Conservation (phyloP, 1,140 invertebrate genomes). For the Tetragonula clypearis region DNA sequence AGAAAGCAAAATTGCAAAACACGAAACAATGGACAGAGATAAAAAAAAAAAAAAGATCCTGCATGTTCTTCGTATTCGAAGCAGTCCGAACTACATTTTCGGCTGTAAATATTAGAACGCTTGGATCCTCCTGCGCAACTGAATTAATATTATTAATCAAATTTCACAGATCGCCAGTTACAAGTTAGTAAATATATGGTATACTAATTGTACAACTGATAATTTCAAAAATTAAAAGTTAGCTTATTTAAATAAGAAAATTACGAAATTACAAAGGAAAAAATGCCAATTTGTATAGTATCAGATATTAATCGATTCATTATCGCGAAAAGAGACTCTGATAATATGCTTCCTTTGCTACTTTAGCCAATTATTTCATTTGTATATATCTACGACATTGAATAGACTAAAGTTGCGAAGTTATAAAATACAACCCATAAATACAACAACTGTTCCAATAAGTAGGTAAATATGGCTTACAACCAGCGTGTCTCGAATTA, state of each 20-base stretch:
- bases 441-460: background rate
- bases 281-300: no score
- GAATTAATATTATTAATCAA: background rate
- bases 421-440: no score
- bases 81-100: no score
- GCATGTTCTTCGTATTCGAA: background rate
- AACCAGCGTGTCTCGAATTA: background rate
- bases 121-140: background rate
- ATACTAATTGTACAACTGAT: no score
- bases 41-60: background rate
- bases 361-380: background rate
- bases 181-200: background rate
- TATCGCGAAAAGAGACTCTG: no score
- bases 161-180: background rate
- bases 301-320: no score
- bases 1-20: conserved; percentile 42
- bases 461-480: background rate
- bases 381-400: no score
- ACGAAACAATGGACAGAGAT: background rate
- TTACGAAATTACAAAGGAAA: no score
- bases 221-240: no score
- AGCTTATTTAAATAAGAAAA: no score
- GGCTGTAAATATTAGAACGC: no score
- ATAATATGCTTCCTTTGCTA: background rate
- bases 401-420: background rate